These are phyloP conservation scores for Diloba caeruleocephala DNA, from an alignment of 2,888 invertebrate genomes.

Conservation along the genomic window DNA sequence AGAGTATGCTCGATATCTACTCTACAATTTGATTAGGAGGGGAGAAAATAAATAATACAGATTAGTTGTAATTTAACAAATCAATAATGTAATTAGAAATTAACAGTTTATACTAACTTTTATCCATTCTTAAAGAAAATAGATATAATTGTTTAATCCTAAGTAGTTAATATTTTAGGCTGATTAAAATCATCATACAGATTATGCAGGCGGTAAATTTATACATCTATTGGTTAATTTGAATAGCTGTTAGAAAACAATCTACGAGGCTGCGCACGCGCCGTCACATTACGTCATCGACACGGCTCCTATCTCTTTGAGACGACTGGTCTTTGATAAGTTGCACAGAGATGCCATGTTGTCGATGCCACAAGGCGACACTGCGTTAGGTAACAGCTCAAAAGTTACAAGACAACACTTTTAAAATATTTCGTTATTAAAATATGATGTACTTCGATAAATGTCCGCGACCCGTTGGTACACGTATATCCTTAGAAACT, in stretches of 20 bases:
- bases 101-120: constrained; percentile 80
- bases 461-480: constrained; percentile 39
- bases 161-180: constrained; percentile 75
- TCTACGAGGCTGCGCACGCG: constrained; percentile 58
- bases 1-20: neutral
- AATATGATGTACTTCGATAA: constrained; percentile 63
- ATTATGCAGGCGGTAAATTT: constrained; percentile 79
- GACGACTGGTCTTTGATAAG: constrained; percentile 16
- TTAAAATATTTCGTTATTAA: constrained; percentile 72
- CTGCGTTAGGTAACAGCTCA: constrained; percentile 12
- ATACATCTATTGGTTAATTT: constrained; percentile 71
- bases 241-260: constrained; percentile 73
- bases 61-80: constrained; percentile 79
- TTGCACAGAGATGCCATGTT: constrained; percentile 24
- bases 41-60: constrained; percentile 65
- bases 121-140: constrained; percentile 83
- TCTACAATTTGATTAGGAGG: no score
- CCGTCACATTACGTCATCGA: constrained; percentile 24
- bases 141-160: constrained; percentile 71
- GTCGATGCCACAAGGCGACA: constrained; percentile 39
- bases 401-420: constrained; percentile 64
- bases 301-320: constrained; percentile 9
- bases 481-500: constrained; percentile 74
- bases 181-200: constrained; percentile 76
- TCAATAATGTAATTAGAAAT: constrained; percentile 86